These are phyloP conservation scores for Megamerina dolium DNA, from an alignment of 2,888 invertebrate species.

Conservation along the genomic window DNA sequence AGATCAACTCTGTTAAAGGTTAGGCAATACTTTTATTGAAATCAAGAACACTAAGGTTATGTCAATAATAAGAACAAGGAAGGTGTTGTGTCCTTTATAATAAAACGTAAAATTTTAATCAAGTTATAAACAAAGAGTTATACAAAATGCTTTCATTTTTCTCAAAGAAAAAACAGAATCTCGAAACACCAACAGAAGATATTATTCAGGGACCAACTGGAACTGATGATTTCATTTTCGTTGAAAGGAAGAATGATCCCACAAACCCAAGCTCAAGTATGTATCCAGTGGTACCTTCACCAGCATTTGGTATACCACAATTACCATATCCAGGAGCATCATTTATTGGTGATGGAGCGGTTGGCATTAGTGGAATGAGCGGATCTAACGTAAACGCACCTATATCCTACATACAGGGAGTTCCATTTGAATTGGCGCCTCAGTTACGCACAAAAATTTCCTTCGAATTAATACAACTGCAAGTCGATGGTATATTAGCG, in stretches of 20 bases:
- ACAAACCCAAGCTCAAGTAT: constrained; percentile 14
- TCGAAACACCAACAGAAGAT: constrained; percentile 31
- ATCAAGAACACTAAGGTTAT: too few relatives aligned
- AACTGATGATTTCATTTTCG: constrained; percentile 41
- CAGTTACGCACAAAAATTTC: constrained; percentile 31
- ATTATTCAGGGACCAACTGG: constrained; percentile 25
- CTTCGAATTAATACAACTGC: constrained; percentile 34
- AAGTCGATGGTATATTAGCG: constrained; percentile 42
- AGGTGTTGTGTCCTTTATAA: too few relatives aligned
- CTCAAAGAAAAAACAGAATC: constrained; percentile 34
- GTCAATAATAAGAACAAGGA: too few relatives aligned
- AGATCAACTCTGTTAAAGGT: too few relatives aligned
- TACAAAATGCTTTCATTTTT: constrained; percentile 40
- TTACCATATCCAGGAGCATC: constrained; percentile 14
- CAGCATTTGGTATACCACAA: constrained; percentile 24
- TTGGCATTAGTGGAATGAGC: neutral
- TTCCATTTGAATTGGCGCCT: constrained; percentile 41
- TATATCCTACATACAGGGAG: constrained; percentile 38
- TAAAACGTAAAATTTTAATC: too few relatives aligned
- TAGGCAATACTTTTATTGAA: too few relatives aligned
- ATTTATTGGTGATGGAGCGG: too few relatives aligned
- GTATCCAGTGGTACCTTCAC: constrained; percentile 31
- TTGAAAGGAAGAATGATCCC: constrained; percentile 28
- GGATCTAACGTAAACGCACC: constrained; percentile 15
- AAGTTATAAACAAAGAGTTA: too few relatives aligned